A percentile compares a stretch with the other conserved stretches of the same genome.
phyloP scores from a whole-genome alignment of 2,888 invertebrate genomes.

The Allolobophora icterica region DNA sequence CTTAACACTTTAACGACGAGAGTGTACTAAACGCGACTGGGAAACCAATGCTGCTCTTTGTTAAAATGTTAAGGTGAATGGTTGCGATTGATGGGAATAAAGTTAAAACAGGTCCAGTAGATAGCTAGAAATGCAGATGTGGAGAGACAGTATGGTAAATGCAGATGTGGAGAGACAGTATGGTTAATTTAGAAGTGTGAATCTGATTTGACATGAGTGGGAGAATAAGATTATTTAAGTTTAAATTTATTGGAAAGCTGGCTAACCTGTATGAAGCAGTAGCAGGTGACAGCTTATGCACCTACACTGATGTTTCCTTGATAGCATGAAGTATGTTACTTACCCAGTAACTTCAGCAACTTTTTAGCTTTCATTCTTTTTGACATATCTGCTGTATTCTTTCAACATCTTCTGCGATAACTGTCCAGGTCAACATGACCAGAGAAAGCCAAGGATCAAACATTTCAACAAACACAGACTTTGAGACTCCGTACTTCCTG shows the following conservation, averaged over 20 bases:
- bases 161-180: not conserved
- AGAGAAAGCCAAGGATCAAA: constrained; percentile 19
- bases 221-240: not conserved
- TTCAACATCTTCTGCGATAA: not conserved
- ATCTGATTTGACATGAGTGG: not conserved
- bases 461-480: constrained; percentile 24
- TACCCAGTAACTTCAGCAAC: not conserved
- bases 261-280: not conserved
- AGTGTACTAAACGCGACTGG: no score
- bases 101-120: not conserved
- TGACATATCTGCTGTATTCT: not conserved
- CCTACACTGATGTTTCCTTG: not conserved
- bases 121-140: not conserved
- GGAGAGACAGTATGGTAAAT: not conserved
- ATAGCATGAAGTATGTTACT: not conserved
- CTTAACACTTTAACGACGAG: no score
- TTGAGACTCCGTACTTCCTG: constrained; percentile 18
- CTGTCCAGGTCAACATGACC: not conserved
- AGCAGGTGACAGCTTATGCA: not conserved
- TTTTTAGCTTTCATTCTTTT: not conserved
- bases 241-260: not conserved
- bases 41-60: no score
- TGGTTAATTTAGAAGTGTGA: not conserved
- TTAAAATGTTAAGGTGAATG: not conserved
- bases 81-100: not conserved